Evolutionary conservation across 2,888 invertebrate genomes (phyloP).

Genomic region (Drosophila demipolita): DNA sequence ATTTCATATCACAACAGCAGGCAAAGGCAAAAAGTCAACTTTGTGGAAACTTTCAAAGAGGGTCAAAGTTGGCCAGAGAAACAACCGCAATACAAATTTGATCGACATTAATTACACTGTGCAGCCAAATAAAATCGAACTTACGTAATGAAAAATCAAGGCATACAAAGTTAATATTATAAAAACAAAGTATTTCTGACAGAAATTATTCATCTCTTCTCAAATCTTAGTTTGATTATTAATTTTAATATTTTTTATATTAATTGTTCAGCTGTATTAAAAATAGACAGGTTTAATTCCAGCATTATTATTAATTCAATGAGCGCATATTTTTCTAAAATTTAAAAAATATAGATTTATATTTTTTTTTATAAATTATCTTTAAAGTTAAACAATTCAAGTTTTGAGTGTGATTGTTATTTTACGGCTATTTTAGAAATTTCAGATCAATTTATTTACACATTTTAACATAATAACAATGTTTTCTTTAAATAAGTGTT

Average conservation of each 20-base stretch:
- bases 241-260: neutral
- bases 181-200: neutral
- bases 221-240: neutral
- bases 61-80: neutral
- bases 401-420: neutral
- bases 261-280: neutral
- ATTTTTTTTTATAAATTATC: too few species aligned
- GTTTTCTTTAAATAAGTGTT: neutral
- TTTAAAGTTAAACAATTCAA: neutral
- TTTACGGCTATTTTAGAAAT: neutral
- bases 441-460: accelerated
- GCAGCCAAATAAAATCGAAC: neutral
- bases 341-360: too few species aligned
- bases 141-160: neutral
- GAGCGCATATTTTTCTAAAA: too few species aligned
- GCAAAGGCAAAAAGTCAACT: constrained; percentile 27
- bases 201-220: neutral
- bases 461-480: too few species aligned
- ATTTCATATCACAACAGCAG: constrained; percentile 30
- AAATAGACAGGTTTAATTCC: too few species aligned
- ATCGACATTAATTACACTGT: neutral
- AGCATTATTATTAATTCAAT: too few species aligned
- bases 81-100: neutral
- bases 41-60: neutral
- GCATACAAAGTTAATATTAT: neutral